phyloP scores from a whole-genome alignment of 2,113 vertebrate genomes.

The Thinocorus orbignyianus region DNA sequence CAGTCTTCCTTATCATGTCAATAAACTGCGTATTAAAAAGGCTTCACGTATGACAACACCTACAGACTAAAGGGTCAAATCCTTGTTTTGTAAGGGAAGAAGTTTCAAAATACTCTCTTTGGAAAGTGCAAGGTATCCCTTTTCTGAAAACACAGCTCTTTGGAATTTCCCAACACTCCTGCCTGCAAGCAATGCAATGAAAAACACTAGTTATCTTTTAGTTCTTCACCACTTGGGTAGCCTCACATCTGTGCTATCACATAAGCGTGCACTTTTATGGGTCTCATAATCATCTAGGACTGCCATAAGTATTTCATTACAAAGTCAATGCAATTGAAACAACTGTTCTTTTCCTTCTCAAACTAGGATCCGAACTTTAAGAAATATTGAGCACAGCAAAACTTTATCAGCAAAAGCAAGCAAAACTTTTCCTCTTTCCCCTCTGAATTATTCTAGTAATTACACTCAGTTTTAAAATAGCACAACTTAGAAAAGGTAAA shows the following conservation, averaged over 20 bases:
- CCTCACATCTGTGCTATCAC: neutral
- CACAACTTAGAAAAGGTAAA: neutral
- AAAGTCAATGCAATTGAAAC: neutral
- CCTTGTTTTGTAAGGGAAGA: neutral
- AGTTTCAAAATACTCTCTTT: neutral
- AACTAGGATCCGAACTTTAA: neutral
- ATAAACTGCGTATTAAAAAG: neutral
- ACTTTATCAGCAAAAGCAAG: neutral
- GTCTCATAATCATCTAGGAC: neutral
- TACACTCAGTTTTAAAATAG: neutral
- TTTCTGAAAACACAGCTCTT: neutral
- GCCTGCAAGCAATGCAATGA: fast-evolving
- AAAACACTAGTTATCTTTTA: neutral
- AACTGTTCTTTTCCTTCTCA: neutral
- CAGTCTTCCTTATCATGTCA: neutral
- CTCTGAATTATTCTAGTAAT: neutral
- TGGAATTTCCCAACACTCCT: fast-evolving
- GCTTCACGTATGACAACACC: neutral
- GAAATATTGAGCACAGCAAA: neutral
- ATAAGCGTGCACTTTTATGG: neutral
- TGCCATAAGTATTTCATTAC: neutral
- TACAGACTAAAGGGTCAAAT: neutral
- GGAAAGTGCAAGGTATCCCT: neutral
- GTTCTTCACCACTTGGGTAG: neutral
- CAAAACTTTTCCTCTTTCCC: neutral